Base-by-base conservation (phyloP, 2,888 invertebrate genomes). In the Chloroclysta siterata region DNA sequence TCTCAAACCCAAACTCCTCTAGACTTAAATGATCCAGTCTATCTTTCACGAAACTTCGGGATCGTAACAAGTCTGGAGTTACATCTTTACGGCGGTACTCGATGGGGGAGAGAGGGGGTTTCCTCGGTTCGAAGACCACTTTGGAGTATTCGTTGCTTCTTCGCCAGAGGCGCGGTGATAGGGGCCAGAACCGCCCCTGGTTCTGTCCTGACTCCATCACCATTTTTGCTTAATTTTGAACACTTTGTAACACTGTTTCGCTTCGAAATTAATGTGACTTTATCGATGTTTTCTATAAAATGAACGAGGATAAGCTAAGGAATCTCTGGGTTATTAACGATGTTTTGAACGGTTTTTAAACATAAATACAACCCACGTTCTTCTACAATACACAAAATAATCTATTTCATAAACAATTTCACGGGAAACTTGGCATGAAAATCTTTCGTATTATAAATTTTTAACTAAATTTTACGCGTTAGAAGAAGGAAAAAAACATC, bases 61-160 rank as follows among this genome's bases (percentile, higher is more conserved):
- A 83, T 53, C 86, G 74, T 1, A 92, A 72, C 59, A 92, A 72
- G 65, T 93, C 93, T 8, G 91, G 91, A 6, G 90, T 88, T 28
- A 77, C 76, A 44, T 65, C 66, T 48, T 61, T 75, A 60, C 77
- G 85, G 42, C 89, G 81, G 41, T 85, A 80, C 74, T 90, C 89
- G 53, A 88, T 78, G 8, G 89, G 89, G 53, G 89, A 90, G 3
- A 82, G 76, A 1, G 90, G 89, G 2, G 90, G 91, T 77, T 85
- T 84, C 72, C 92, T 74, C 1, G 90, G 90, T 56, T 90, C 91
- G 78, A 91, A 93, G n/a, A 90, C 91, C 29, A 91, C 87, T 77
- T 91, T 93, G 44, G 91, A 88, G 72, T 90, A 93, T 59, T 93
- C 93, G 72, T 84, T 90, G 78, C 93, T 93, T 59, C 90, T 82